phyloP scores from a whole-genome alignment of 2,888 invertebrate species.

The Kryphioiulus occultus region DNA sequence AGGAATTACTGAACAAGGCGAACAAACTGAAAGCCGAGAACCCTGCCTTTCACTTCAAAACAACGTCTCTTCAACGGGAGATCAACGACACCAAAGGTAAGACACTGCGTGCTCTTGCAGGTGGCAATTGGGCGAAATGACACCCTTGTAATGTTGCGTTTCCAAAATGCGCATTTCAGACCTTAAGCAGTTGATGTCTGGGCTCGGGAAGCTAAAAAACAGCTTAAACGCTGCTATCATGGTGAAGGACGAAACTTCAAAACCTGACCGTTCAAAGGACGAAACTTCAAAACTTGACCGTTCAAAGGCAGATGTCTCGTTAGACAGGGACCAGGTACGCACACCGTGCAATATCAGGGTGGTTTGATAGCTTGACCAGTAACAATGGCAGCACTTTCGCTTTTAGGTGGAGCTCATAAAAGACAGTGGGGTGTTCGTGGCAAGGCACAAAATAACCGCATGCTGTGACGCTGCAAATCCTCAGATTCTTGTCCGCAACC shows the following conservation, averaged over 20 bases:
- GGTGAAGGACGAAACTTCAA: not conserved
- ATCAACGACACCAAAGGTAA: slow-evolving; percentile 28
- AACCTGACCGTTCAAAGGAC: not conserved
- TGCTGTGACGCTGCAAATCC: not conserved
- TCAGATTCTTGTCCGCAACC: not conserved
- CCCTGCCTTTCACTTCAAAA: slow-evolving; percentile 28
- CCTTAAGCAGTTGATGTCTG: not conserved
- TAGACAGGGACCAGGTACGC: not conserved
- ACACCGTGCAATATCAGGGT: not conserved
- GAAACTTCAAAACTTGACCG: too few species aligned
- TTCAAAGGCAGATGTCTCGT: too few species aligned
- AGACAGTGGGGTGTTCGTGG: not conserved
- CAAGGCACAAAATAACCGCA: not conserved
- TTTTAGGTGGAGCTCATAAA: not conserved
- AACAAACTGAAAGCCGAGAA: not conserved
- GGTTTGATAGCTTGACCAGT: not conserved
- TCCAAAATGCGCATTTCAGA: not conserved
- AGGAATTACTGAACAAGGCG: not conserved
- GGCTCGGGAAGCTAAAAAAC: not conserved
- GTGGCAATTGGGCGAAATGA: not conserved
- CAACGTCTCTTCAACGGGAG: not conserved
- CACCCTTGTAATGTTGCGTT: not conserved
- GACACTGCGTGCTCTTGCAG: not conserved
- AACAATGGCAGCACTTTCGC: not conserved
- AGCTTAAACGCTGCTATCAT: not conserved